A percentile compares a stretch with the other conserved stretches of the same genome.
phyloP scores from a whole-genome alignment of 2,888 invertebrate genomes.

The Magallana nippona region DNA sequence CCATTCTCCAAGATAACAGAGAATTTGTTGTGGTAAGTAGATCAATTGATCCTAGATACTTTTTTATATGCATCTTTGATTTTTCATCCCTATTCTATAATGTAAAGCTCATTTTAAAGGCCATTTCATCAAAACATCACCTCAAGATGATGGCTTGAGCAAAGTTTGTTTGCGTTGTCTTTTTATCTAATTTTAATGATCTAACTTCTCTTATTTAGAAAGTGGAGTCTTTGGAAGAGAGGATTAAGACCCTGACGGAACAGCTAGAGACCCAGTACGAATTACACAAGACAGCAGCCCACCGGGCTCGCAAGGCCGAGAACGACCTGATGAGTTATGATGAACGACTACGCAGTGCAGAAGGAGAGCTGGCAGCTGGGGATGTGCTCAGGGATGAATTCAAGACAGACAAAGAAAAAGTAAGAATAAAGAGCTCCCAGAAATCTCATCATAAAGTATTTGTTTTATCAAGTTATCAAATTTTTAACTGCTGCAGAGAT shows the following conservation, averaged over 20 bases:
- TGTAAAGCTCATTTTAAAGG: too few relatives aligned
- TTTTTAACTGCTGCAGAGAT: too few relatives aligned
- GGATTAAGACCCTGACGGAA: conserved; percentile 87
- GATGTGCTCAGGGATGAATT: conserved; percentile 88
- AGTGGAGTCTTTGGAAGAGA: conserved; percentile 84
- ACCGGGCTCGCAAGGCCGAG: conserved; percentile 86
- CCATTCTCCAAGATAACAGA: conserved; percentile 60
- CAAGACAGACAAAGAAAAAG: conserved; percentile 88
- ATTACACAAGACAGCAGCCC: conserved; percentile 85
- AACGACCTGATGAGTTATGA: conserved; percentile 88
- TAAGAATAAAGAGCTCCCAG: conserved; percentile 78
- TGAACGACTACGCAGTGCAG: conserved; percentile 88
- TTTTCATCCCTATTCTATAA: too few relatives aligned
- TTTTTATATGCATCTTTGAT: too few relatives aligned
- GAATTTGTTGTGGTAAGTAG: conserved; percentile 70
- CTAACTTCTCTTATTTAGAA: conserved; percentile 59
- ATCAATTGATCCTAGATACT: too few relatives aligned
- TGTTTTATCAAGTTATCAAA: too few relatives aligned
- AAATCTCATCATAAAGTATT: too few relatives aligned
- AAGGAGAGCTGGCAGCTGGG: conserved; percentile 88
- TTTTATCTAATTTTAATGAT: too few relatives aligned
- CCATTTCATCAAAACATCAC: too few relatives aligned
- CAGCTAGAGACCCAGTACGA: conserved; percentile 87
- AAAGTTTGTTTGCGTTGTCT: too few relatives aligned
- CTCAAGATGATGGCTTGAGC: too few relatives aligned